Evolutionary conservation across 2,888 invertebrate species (phyloP), one percentile per base, ranked within the genome.

Genomic region (Dascillus cervinus): DNA sequence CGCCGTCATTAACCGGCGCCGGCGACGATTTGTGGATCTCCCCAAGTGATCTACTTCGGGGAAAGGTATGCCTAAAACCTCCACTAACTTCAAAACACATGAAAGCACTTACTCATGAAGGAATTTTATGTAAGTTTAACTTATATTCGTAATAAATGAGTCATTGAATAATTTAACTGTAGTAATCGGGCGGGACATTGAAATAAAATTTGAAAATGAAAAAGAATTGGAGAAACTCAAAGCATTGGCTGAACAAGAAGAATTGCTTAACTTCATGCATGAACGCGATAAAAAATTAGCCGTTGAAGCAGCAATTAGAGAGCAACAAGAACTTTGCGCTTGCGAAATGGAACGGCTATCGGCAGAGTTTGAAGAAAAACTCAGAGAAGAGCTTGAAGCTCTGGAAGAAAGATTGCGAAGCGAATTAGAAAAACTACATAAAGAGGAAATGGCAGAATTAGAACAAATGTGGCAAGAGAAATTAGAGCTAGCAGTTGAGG

Each of bases 1-100:
- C 39, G 13, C 57, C 59, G 2, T 50, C 51, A 3, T 39, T 67
- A 11, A 34, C 53, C 32, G 66, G 66, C 2, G 54, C 65, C 10
- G 58, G 55, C 12, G 47, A 52, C 3, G 56, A 59, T 11, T 35
- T 66, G 12, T 68, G 67, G 69, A 47, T 55, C 3, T 66, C 67
- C 1, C 67, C 69, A 2, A 67, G 65, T 41, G 64, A 66, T 46
- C 36, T 63, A 5, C 48, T 69, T 2, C 53, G 59, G 5, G 62
- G 62, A 25, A 60, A 62, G 44, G 55, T 67, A 2, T 56, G 56
- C 13, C 42, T 69, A 17, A 64, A 58, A 31, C 64, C 65, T 3
- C 65, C 65, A 3, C 43, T 59, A 11, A 63, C 64, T 2, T 42
- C 50, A 5, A 65, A 60, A 44, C 53, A 61, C 43, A 49, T 63